A percentile compares a stretch with the other conserved stretches of the same genome.
These are phyloP conservation scores for Leontocebus nigricollis DNA, from an alignment of 2,797 vertebrate genomes.

Conservation along the genomic window DNA sequence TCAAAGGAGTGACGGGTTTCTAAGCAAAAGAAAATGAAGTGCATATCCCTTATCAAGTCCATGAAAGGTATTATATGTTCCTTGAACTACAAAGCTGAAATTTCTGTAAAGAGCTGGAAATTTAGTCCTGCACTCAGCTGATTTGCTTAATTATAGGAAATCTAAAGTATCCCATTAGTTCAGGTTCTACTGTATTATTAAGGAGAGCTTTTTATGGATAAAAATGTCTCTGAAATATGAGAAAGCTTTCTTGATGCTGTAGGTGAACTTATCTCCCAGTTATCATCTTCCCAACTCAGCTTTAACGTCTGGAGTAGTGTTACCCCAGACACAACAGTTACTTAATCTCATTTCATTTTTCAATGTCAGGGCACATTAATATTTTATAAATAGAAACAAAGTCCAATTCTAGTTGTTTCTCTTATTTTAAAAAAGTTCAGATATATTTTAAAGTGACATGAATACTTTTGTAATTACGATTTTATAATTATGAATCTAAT, in stretches of 20 bases:
- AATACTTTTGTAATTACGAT: neutral
- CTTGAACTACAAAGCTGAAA: slow-evolving; percentile 34
- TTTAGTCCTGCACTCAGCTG: slow-evolving; percentile 62
- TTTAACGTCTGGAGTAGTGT: slow-evolving; percentile 57
- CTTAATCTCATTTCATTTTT: slow-evolving; percentile 69
- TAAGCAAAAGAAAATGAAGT: neutral
- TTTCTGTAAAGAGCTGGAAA: slow-evolving; percentile 66
- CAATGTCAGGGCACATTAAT: slow-evolving; percentile 73
- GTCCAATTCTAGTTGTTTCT: slow-evolving; percentile 50
- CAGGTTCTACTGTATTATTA: slow-evolving; percentile 39
- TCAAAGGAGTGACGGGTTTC: neutral
- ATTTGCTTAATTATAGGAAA: slow-evolving; percentile 66
- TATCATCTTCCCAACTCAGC: slow-evolving; percentile 67
- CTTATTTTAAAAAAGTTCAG: neutral
- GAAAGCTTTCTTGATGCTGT: slow-evolving; percentile 57
- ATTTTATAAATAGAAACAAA: slow-evolving; percentile 74
- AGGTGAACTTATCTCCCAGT: slow-evolving; percentile 59
- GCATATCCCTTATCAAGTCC: neutral
- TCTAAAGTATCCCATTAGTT: slow-evolving; percentile 72
- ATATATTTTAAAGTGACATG: slow-evolving; percentile 33
- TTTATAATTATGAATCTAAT: neutral
- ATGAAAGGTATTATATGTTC: slow-evolving; percentile 10
- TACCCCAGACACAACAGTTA: slow-evolving; percentile 78
- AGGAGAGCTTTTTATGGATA: slow-evolving; percentile 8
- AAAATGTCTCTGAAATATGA: slow-evolving; percentile 68